Evolutionary conservation across 2,113 vertebrate genomes (phyloP).

Genomic region (Chaetodon trifascialis): DNA sequence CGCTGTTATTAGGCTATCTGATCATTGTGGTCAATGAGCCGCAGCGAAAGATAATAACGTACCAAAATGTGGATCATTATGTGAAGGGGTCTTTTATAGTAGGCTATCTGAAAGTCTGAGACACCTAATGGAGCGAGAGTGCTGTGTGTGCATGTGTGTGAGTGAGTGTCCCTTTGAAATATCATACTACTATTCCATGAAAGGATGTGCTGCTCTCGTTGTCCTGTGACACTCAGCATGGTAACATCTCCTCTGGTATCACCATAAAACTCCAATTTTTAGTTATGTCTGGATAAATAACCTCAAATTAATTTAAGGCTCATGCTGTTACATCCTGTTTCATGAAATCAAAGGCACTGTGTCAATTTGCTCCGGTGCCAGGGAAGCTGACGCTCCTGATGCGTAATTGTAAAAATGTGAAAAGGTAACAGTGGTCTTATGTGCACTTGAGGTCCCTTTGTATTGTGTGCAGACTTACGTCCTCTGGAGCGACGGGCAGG

Average conservation of each 20-base stretch:
- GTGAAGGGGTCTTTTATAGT: conserved; percentile 8
- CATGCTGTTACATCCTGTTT: neutral
- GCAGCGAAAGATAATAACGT: conserved; percentile 51
- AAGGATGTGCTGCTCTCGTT: neutral
- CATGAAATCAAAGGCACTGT: neutral
- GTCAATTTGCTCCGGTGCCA: neutral
- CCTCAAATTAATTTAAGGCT: neutral
- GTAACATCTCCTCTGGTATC: neutral
- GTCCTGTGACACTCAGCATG: neutral
- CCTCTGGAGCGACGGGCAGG: conserved; percentile 86
- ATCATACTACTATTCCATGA: neutral
- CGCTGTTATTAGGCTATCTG: conserved; percentile 40
- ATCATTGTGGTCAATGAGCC: conserved; percentile 56
- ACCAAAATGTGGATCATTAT: conserved; percentile 43
- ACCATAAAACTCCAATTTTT: neutral
- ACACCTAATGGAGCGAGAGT: conserved; percentile 15
- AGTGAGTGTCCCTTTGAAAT: neutral
- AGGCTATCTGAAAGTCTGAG: conserved; percentile 9
- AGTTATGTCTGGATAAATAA: neutral
- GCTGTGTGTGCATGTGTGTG: neutral
- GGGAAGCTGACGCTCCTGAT: neutral
- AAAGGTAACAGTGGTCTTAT: neutral
- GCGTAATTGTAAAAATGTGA: neutral
- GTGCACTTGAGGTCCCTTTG: neutral
- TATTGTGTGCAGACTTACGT: conserved; percentile 83